Conservation (phyloP, 2,888 invertebrate species). For the Tenthredo amoena region DNA sequence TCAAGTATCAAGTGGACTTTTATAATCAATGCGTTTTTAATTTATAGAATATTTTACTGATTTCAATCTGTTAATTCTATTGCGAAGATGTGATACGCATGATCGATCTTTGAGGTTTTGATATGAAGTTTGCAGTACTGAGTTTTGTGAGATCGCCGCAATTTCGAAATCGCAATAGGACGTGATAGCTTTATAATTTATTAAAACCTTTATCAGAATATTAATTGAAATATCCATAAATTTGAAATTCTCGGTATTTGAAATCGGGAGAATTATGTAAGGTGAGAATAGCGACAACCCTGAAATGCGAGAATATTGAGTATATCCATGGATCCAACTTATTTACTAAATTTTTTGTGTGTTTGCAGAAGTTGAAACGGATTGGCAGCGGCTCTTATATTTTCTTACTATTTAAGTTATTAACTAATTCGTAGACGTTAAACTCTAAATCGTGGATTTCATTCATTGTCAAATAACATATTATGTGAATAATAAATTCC, state of each 20-base stretch:
- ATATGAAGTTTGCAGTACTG: not conserved
- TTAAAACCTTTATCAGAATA: not conserved
- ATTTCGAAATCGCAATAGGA: not conserved
- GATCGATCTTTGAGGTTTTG: not conserved
- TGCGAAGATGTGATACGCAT: not conserved
- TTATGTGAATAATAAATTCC: slow-evolving; percentile 34
- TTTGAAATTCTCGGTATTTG: not conserved
- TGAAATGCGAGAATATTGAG: not conserved
- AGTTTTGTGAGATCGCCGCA: not conserved
- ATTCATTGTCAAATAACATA: slow-evolving; percentile 49
- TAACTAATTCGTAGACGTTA: slow-evolving; percentile 37
- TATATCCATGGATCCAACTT: not conserved
- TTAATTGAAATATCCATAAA: not conserved
- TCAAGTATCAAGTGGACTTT: not conserved
- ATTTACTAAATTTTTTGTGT: not conserved
- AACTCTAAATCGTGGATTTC: slow-evolving; percentile 8
- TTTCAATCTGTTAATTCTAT: not conserved
- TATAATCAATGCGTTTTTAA: not conserved
- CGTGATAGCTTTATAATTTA: not conserved
- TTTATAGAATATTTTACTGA: not conserved
- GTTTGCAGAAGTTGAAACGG: slow-evolving; percentile 50
- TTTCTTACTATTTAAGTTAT: slow-evolving; percentile 52
- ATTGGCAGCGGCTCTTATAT: slow-evolving; percentile 6
- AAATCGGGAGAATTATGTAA: not conserved
- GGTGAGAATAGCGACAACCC: not conserved